Conservation (phyloP, 2,113 vertebrate genomes). For the Archilochus colubris region DNA sequence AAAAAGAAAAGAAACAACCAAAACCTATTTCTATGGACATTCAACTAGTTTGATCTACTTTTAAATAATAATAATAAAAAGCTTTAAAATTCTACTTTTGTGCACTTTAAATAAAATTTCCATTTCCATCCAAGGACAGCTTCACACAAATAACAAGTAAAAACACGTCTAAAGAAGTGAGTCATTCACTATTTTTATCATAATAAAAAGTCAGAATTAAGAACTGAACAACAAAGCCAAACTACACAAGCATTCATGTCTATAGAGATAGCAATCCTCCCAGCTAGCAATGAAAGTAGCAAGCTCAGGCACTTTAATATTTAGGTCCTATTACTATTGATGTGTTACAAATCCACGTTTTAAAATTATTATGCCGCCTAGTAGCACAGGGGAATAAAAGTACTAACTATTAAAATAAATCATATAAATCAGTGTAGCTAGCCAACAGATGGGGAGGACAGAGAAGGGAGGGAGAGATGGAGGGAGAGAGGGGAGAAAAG, state of each 20-base stretch:
- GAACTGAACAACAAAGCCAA: neutral
- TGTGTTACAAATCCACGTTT: neutral
- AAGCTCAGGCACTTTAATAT: neutral
- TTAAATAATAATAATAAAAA: neutral
- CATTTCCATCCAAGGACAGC: constrained; percentile 6
- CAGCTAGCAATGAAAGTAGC: neutral
- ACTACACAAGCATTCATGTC: neutral
- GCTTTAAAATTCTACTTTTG: neutral
- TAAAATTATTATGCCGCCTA: neutral
- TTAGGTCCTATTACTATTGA: neutral
- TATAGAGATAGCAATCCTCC: neutral
- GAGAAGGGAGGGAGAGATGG: neutral
- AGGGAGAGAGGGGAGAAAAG: neutral
- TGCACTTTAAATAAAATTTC: constrained; percentile 3
- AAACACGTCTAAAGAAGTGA: constrained; percentile 16
- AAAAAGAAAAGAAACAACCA: neutral
- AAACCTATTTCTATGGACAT: neutral
- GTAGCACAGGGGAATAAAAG: neutral
- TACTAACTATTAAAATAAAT: neutral
- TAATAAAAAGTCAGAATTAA: constrained; percentile 51
- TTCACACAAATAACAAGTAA: constrained; percentile 48
- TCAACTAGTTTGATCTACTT: neutral
- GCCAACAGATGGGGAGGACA: neutral
- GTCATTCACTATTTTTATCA: constrained; percentile 63
- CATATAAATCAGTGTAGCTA: neutral